These are phyloP conservation scores for Paramisgurnus dabryanus DNA, from an alignment of 2,113 vertebrate species.

Conservation along the genomic window DNA sequence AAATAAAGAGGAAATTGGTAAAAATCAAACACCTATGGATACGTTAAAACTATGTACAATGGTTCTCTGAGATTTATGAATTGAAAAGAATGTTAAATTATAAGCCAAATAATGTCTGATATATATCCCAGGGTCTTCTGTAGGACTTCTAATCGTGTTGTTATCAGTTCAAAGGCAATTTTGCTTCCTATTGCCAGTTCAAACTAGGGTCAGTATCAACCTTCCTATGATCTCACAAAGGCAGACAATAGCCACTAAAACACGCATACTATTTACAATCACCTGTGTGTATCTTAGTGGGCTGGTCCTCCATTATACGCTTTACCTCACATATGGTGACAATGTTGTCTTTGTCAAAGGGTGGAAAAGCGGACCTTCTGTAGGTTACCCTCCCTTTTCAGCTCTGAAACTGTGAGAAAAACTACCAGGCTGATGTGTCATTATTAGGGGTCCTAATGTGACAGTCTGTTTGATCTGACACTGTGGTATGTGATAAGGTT, in stretches of 20 bases:
- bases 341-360: slow-evolving; percentile 55
- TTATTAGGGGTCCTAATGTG: not conserved
- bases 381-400: slow-evolving; percentile 19
- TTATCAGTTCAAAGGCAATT: slow-evolving; percentile 46
- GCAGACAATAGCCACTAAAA: slow-evolving; percentile 53
- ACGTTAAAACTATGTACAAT: too few relatives aligned
- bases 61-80: too few relatives aligned
- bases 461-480: slow-evolving; percentile 25
- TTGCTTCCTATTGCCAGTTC: slow-evolving; percentile 69
- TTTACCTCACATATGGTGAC: slow-evolving; percentile 53
- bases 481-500: slow-evolving; percentile 19
- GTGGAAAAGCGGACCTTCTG: slow-evolving; percentile 54
- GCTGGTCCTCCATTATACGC: slow-evolving; percentile 40
- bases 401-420: slow-evolving; percentile 35
- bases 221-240: slow-evolving; percentile 47
- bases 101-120: not conserved
- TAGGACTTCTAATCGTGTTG: slow-evolving; percentile 1
- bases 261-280: slow-evolving; percentile 42
- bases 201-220: slow-evolving; percentile 65
- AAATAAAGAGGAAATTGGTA: not conserved
- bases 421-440: slow-evolving; percentile 29
- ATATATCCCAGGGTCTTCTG: not conserved
- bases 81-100: too few relatives aligned
- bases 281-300: slow-evolving; percentile 57
- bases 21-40: not conserved